phyloP scores from a whole-genome alignment of 2,888 invertebrate species.

The Spatulosminthurus flaviceps region DNA sequence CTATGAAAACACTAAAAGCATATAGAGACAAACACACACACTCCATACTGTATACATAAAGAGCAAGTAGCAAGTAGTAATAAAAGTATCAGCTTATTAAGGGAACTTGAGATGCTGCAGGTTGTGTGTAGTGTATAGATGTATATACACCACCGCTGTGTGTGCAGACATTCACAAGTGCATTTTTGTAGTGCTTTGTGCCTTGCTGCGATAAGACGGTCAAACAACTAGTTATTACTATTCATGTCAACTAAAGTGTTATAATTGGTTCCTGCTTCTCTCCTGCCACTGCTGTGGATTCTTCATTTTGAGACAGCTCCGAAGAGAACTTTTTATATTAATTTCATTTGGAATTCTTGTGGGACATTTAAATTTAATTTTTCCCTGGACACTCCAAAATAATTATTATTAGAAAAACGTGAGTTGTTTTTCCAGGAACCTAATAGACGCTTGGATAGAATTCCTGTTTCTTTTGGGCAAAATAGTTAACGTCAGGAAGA shows the following conservation, averaged over 20 bases:
- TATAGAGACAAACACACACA: too few species aligned
- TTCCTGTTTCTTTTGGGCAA: too few species aligned
- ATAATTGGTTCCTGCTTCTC: not conserved
- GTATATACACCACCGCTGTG: too few species aligned
- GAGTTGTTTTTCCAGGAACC: too few species aligned
- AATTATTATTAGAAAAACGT: too few species aligned
- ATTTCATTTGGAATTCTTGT: not conserved
- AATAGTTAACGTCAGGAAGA: too few species aligned
- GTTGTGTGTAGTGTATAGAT: too few species aligned
- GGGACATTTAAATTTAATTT: too few species aligned
- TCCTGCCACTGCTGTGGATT: not conserved
- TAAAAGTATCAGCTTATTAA: constrained; percentile 1
- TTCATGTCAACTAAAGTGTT: not conserved
- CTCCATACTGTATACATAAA: too few species aligned
- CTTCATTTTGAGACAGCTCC: not conserved
- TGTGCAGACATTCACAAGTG: not conserved
- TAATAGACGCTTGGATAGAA: too few species aligned
- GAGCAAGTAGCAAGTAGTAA: not conserved
- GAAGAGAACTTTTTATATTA: not conserved
- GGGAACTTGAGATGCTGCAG: not conserved
- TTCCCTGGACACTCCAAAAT: too few species aligned
- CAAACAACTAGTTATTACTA: not conserved
- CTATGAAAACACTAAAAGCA: too few species aligned
- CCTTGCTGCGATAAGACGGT: not conserved
- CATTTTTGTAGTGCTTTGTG: not conserved